phyloP scores from a whole-genome alignment of 1,140 invertebrate genomes.

The Lepidurus couesii region DNA sequence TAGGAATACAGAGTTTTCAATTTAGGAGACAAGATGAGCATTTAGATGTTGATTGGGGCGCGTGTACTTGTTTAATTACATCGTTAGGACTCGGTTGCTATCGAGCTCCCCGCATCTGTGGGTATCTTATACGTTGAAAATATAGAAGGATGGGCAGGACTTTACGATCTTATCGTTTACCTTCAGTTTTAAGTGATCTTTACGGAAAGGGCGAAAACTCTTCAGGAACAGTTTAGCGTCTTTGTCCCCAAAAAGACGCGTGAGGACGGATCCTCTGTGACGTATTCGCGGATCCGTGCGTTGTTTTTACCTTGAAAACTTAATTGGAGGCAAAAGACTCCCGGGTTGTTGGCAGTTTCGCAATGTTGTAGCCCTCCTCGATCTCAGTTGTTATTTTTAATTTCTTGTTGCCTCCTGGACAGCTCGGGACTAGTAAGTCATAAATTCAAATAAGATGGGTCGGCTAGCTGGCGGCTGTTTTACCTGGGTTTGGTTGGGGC shows the following conservation, averaged over 20 bases:
- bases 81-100: background rate
- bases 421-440: slow-evolving; percentile 1
- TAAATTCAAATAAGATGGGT: slow-evolving; percentile 6
- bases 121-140: background rate
- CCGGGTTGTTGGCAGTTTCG: background rate
- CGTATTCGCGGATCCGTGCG: background rate
- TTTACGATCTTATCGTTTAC: background rate
- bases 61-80: slow-evolving; percentile 2
- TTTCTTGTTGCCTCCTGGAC: slow-evolving; percentile 9
- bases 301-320: background rate
- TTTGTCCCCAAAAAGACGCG: background rate
- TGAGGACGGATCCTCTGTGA: background rate
- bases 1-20: background rate
- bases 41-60: background rate
- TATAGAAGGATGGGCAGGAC: background rate
- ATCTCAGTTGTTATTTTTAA: slow-evolving; percentile 7
- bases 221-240: background rate
- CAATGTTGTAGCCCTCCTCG: background rate
- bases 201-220: background rate
- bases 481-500: background rate
- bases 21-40: background rate
- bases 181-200: background rate
- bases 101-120: background rate
- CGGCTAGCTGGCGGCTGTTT: background rate
- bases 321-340: background rate